Base-by-base conservation (phyloP, 2,797 vertebrate genomes). In the Apogon hyalosoma region DNA sequence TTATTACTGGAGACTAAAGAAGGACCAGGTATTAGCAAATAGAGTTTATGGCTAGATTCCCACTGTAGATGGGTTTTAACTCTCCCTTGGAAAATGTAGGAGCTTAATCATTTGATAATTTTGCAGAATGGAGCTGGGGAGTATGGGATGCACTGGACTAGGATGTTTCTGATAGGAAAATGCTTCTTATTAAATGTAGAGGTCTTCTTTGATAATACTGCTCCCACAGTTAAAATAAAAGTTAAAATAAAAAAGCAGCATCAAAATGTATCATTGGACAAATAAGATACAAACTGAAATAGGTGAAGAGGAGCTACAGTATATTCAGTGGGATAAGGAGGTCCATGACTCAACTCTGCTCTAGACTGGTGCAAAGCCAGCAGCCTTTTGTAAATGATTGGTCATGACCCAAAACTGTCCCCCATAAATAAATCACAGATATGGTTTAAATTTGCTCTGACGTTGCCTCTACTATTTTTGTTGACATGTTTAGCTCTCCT, bases 281-380 rank as follows among this genome's bases (percentile, higher is more conserved):
- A 46, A 36, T 54, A 10, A 15, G 57, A 50, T 31, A 14, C 53
- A 14, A 60, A 47, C 18, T 14, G 15, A 55, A 43, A 14, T 15
- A 56, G n/a, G 33, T 62, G 41, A 56, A 54, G 28, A 52, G 12
- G 10, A n/a, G 49, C 11, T 39, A 54, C 50, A 74, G 19, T 57
- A 69, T 52, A 68, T 46, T 51, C 53, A 15, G 59, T 56, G 45
- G 33, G 21, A 63, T 55, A 15, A 63, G 48, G 13, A 49, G 14
- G 40, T 83, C 73, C 55, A 73, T 85, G 79, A 90, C 73, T 85
- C 82, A 85, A 61, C 80, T 64, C 11, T 57, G 63, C 62, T 51
- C 14, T 28, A 71, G 49, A 75, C 43, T 75, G 79, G 71, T 63
- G 2, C 69, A n/a, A 63, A 71, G 73, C 82, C 80, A 82, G 69